A percentile compares a stretch with the other conserved stretches of the same genome.
Evolutionary conservation across 2,888 invertebrate species (phyloP).

Genomic region (Leptinotarsa tumamoca): DNA sequence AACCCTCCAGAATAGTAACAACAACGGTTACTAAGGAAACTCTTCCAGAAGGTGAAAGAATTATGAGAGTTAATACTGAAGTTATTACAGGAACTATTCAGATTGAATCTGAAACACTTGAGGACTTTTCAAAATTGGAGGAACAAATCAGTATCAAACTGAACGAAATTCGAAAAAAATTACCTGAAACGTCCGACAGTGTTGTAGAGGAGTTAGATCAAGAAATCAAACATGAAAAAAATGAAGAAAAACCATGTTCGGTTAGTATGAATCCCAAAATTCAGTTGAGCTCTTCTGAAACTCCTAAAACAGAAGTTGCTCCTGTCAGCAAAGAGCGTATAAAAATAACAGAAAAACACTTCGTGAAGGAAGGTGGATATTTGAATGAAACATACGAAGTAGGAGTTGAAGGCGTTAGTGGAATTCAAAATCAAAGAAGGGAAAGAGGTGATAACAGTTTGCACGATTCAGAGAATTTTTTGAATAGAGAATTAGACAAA

Average conservation of each 20-base stretch:
- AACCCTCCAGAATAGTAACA: slow-evolving; percentile 38
- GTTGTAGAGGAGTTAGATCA: background rate
- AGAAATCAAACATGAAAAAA: background rate
- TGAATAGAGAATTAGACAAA: slow-evolving; percentile 47
- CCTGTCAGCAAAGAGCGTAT: slow-evolving; percentile 27
- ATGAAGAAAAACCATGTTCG: background rate
- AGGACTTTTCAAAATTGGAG: slow-evolving; percentile 44
- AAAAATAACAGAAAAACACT: slow-evolving; percentile 41
- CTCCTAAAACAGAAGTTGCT: slow-evolving; percentile 9
- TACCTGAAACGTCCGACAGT: background rate
- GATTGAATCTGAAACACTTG: slow-evolving; percentile 34
- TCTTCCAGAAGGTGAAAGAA: slow-evolving; percentile 45
- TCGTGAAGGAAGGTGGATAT: slow-evolving; percentile 40
- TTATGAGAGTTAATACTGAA: slow-evolving; percentile 47
- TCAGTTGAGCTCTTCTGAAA: slow-evolving; percentile 28
- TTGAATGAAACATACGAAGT: slow-evolving; percentile 35
- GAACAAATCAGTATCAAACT: slow-evolving; percentile 41
- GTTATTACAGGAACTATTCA: slow-evolving; percentile 41
- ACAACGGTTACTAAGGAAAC: slow-evolving; percentile 45
- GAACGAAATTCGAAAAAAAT: slow-evolving; percentile 34
- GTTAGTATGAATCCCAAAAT: slow-evolving; percentile 9
- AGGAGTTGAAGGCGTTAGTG: slow-evolving; percentile 21
- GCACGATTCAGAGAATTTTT: slow-evolving; percentile 48
- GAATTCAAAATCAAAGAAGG: background rate
- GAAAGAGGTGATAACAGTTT: slow-evolving; percentile 33